A percentile compares a stretch with the other conserved stretches of the same genome.
These are phyloP conservation scores for Leucopsar rothschildi DNA, from an alignment of 2,113 vertebrate genomes.

Conservation along the genomic window DNA sequence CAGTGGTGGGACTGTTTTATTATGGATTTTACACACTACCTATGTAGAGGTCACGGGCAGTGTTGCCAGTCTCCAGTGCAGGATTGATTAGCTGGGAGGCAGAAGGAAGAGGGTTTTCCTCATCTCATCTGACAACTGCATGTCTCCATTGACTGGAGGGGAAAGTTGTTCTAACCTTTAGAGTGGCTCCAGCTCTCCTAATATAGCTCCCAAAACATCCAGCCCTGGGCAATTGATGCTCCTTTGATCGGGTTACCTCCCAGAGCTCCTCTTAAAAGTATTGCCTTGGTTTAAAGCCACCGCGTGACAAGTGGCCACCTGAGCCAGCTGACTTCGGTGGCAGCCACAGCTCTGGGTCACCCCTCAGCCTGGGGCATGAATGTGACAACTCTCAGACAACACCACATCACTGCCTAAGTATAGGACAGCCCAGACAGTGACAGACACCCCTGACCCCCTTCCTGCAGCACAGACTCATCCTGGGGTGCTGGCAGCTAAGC, in stretches of 20 bases:
- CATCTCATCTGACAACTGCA: neutral
- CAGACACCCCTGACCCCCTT: neutral
- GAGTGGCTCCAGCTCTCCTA: neutral
- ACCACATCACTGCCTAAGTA: neutral
- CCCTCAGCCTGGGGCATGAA: neutral
- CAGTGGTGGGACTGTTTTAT: neutral
- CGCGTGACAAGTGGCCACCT: neutral
- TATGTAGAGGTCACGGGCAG: neutral
- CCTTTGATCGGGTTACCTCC: constrained; percentile 15
- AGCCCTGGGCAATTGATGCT: neutral
- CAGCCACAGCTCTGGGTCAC: neutral
- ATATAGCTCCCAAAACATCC: neutral
- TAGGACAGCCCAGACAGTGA: accelerated
- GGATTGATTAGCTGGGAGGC: neutral
- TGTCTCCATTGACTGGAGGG: neutral
- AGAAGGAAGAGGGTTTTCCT: neutral
- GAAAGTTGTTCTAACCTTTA: constrained; percentile 5
- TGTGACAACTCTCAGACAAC: neutral
- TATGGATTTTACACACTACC: neutral
- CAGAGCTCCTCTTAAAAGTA: neutral
- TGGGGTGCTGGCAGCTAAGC: neutral
- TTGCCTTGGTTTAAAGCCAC: neutral
- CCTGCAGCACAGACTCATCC: accelerated
- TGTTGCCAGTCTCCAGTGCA: neutral
- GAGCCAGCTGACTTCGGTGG: neutral